Base-by-base conservation (phyloP, 2,113 vertebrate species). In the Ciconia boyciana region DNA sequence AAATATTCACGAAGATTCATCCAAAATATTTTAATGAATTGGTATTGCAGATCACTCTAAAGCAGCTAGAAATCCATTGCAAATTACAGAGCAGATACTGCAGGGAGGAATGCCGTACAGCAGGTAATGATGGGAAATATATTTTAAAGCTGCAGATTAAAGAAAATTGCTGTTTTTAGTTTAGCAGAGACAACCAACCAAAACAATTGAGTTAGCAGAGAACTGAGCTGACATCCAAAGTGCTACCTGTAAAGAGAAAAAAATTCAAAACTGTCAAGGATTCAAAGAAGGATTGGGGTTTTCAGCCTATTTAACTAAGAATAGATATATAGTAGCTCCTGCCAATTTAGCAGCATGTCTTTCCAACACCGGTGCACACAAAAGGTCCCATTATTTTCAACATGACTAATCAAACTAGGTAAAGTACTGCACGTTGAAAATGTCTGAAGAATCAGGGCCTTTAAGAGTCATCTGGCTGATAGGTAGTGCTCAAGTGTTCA, bases 171-270 rank as follows among this genome's bases (percentile, higher is more conserved):
- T 87, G 55, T 64, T 97, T 97, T 94, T 44, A 92, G 58, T 94
- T 88, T 84, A 91, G 41, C 52, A 94, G 74, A 93, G 94, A 82
- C 74, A 97, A 79, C 58, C 51, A 92, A 74, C 25, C 49, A 94
- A 95, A 97, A 86, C 85, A 88, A 84, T 25, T 87, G 17, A 81
- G 36, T 49, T 87, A 87, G 17, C 61, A 95, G 66, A 91, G 84
- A 96, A 94, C 70, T 57, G 71, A 94, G 26, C 82, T 96, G 93
- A 93, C 93, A 96, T 96, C 87, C 88, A 70, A 93, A 97, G 94
- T 4, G 3, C 61, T 81, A 95, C 54, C 72, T n/a, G 12, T 74
- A 71, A 94, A 76, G 65, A 77, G 41, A 34, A 85, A 94, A 97
- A 84, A 83, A 34, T 10, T 69, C 66, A 46, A 90, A 94, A 95